These are phyloP conservation scores for Psococerastis gibbosa DNA, from an alignment of 2,888 invertebrate species.

Conservation along the genomic window DNA sequence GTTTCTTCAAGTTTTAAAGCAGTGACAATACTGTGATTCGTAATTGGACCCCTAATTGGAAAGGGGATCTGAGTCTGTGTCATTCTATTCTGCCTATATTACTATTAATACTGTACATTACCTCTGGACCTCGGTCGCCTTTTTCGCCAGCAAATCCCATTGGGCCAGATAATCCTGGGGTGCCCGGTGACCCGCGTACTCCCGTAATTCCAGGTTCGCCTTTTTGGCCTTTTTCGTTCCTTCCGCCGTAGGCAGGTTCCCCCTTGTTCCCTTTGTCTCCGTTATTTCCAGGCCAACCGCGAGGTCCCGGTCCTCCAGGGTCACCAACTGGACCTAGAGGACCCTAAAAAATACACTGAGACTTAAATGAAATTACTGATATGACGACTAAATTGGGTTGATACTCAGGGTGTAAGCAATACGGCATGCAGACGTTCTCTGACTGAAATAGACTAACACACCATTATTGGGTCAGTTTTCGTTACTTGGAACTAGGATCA, in stretches of 20 bases:
- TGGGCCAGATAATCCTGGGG: conserved; percentile 41
- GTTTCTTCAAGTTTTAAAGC: no score
- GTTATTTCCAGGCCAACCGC: conserved; percentile 46
- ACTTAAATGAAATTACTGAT: conserved; percentile 7
- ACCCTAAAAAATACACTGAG: conserved; percentile 11
- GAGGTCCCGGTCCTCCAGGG: conserved; percentile 50
- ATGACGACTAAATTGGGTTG: no score
- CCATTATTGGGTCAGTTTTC: no score
- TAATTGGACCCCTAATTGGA: no score
- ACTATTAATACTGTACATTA: no score
- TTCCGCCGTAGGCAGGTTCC: conserved; percentile 53
- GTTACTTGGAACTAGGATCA: no score
- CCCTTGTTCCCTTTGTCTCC: conserved; percentile 63
- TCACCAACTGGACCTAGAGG: conserved; percentile 52
- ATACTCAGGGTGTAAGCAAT: no score
- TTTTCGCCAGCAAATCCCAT: conserved; percentile 27
- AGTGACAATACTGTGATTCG: no score
- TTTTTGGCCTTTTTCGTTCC: conserved; percentile 59
- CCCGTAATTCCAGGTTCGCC: conserved; percentile 70
- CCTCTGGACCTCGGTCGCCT: conserved; percentile 19
- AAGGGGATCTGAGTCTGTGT: no score
- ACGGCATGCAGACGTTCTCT: no score
- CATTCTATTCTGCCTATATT: no score
- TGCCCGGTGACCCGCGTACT: conserved; percentile 40
- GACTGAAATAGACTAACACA: no score